A percentile compares a stretch with the other conserved stretches of the same genome.
These are phyloP conservation scores for Leptopilina syphax DNA, from an alignment of 2,888 invertebrate species.

Conservation along the genomic window DNA sequence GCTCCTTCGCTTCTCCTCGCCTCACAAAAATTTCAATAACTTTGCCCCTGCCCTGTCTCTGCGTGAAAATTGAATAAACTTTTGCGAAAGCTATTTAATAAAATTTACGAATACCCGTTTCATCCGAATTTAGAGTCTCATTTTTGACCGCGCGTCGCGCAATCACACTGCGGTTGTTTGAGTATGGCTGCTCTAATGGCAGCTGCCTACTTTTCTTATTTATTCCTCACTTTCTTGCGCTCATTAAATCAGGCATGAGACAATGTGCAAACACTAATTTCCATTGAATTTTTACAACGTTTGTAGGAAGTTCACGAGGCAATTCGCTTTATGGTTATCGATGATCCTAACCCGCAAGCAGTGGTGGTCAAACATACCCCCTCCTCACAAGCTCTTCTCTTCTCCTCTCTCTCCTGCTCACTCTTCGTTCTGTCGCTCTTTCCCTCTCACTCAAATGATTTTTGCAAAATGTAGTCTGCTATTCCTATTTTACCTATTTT, in stretches of 20 bases:
- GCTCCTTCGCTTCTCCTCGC: conserved; percentile 42
- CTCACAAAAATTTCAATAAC: conserved; percentile 13
- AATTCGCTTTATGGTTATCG: background rate
- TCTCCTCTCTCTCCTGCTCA: conserved; percentile 14
- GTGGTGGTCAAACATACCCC: conserved; percentile 6
- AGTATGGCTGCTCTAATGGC: conserved; percentile 67
- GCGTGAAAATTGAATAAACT: background rate
- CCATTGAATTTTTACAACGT: background rate
- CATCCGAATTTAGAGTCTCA: conserved; percentile 55
- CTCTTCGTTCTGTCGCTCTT: background rate
- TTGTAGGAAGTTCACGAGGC: background rate
- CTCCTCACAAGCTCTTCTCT: conserved; percentile 30
- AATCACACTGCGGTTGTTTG: conserved; percentile 71
- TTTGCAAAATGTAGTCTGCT: too few species aligned
- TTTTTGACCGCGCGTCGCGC: conserved; percentile 61
- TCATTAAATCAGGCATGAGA: background rate
- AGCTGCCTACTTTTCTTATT: conserved; percentile 5
- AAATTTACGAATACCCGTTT: conserved; percentile 25
- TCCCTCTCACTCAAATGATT: background rate
- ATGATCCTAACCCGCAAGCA: conserved; percentile 10
- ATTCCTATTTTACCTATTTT: too few species aligned
- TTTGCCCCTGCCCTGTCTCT: background rate
- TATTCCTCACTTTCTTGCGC: background rate
- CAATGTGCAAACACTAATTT: background rate
- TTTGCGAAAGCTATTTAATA: background rate